Evolutionary conservation across 2,797 vertebrate species (phyloP).

Genomic region (Anguilla obscura): DNA sequence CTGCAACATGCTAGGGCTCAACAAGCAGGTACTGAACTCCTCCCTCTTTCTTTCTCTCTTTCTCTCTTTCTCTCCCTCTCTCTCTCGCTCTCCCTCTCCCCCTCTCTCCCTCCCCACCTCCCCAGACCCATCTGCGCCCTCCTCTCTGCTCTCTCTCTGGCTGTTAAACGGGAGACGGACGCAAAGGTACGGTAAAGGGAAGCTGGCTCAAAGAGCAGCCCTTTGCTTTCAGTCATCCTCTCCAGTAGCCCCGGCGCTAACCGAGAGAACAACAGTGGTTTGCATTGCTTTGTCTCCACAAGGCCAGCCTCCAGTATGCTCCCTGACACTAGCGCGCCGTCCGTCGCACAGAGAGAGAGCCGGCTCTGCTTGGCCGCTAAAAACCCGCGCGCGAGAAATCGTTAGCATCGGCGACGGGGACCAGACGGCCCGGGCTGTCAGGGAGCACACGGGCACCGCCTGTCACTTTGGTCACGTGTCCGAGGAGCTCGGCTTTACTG

Average conservation of each 20-base stretch:
- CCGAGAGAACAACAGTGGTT: slow-evolving; percentile 44
- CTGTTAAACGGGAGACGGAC: background rate
- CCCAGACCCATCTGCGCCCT: background rate
- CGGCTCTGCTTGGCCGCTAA: slow-evolving; percentile 47
- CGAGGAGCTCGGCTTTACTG: slow-evolving; percentile 78
- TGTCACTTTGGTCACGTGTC: slow-evolving; percentile 57
- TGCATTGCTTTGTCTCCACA: slow-evolving; percentile 84
- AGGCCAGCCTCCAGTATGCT: slow-evolving; percentile 81
- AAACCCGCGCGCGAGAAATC: background rate
- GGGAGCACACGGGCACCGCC: slow-evolving; percentile 45
- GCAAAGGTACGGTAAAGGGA: slow-evolving; percentile 7
- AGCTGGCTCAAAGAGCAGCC: background rate
- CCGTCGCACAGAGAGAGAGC: background rate
- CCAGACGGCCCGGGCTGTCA: slow-evolving; percentile 34
- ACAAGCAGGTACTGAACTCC: slow-evolving; percentile 90
- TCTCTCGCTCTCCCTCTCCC: slow-evolving; percentile 72
- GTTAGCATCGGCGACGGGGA: background rate
- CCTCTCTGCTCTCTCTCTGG: slow-evolving; percentile 69
- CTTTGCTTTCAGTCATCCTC: slow-evolving; percentile 23
- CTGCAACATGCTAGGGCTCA: slow-evolving; percentile 99
- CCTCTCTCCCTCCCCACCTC: slow-evolving; percentile 36
- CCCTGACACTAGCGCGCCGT: slow-evolving; percentile 67
- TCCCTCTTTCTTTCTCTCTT: slow-evolving; percentile 50
- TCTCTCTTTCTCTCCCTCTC: slow-evolving; percentile 66
- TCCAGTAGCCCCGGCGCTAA: slow-evolving; percentile 47